Evolutionary conservation across 1,140 invertebrate species (phyloP).

Genomic region (Atta colombica): DNA sequence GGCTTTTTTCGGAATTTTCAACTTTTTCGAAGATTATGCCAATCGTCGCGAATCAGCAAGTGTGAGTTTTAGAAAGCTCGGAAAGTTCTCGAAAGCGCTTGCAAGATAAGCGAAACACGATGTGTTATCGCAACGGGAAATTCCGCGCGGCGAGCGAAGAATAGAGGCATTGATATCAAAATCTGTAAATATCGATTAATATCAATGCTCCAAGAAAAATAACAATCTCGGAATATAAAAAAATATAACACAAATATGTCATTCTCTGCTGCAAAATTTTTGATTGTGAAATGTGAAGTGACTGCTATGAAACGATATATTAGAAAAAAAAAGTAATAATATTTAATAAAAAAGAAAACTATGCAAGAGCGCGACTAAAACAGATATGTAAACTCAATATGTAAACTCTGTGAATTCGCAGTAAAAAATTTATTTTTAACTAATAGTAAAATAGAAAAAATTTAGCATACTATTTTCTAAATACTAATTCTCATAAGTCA

Average conservation of each 20-base stretch:
- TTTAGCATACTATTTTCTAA: neutral
- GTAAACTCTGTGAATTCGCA: neutral
- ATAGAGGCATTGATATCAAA: conserved; percentile 25
- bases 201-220: neutral
- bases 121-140: conserved; percentile 45
- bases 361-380: neutral
- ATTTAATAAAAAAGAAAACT: neutral
- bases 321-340: conserved; percentile 1
- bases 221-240: conserved; percentile 15
- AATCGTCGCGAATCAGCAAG: conserved; percentile 29
- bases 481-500: neutral
- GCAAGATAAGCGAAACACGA: conserved; percentile 39
- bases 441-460: neutral
- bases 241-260: neutral
- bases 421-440: neutral
- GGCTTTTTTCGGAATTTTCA: neutral
- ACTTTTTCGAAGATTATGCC: neutral
- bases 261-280: neutral
- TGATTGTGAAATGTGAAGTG: neutral
- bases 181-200: conserved; percentile 37
- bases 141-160: conserved; percentile 17
- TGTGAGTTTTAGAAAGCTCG: conserved; percentile 12
- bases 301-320: neutral
- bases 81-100: conserved; percentile 19
- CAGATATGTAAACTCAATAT: conserved; percentile 1